A percentile compares a stretch with the other conserved stretches of the same genome.
phyloP scores from a whole-genome alignment of 2,797 vertebrate species.

The Sardinella longiceps region DNA sequence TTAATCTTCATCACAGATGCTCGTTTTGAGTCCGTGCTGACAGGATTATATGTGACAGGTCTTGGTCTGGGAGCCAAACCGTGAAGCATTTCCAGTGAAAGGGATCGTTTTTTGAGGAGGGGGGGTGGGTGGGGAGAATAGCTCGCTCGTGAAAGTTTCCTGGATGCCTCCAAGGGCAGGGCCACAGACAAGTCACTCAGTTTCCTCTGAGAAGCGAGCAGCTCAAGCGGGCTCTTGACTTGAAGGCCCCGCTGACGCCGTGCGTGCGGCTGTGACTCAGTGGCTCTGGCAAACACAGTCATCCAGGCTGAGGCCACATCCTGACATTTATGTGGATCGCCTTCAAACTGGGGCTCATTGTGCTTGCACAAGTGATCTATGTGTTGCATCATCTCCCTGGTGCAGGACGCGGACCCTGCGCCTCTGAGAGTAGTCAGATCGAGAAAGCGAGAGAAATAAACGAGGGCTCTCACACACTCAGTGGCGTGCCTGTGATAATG shows the following conservation, averaged over 20 bases:
- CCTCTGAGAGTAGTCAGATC: conserved; percentile 15
- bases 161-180: neutral
- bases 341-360: conserved; percentile 25
- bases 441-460: neutral
- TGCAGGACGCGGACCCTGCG: neutral
- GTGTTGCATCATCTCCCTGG: neutral
- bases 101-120: neutral
- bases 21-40: conserved; percentile 8
- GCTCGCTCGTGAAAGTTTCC: neutral
- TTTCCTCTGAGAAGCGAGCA: neutral
- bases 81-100: neutral
- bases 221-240: neutral
- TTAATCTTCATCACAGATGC: conserved; percentile 9
- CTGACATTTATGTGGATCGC: conserved; percentile 23
- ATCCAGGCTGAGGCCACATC: conserved; percentile 11
- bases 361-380: neutral
- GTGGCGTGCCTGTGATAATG: neutral
- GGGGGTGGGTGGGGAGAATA: neutral
- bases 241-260: neutral
- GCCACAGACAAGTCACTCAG: neutral
- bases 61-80: neutral
- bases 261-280: conserved; percentile 5
- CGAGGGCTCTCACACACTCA: neutral
- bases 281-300: neutral
- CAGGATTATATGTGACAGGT: conserved; percentile 17